Base-by-base conservation (phyloP, 2,113 vertebrate genomes). In the Gobiocypris rarus region DNA sequence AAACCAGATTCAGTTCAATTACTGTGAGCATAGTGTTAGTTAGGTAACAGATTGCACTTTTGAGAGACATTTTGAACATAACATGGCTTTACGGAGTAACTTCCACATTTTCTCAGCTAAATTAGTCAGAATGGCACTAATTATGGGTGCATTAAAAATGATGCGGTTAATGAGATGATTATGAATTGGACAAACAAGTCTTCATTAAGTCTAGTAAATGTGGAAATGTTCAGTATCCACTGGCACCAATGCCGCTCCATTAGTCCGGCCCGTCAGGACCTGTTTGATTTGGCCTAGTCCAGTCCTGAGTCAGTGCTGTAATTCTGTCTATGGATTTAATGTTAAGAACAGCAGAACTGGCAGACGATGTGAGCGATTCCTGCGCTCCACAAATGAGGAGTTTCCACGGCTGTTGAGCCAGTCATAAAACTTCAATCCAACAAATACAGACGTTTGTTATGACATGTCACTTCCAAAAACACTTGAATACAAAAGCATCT, bases 331-430 rank as follows among this genome's bases (percentile, higher is more conserved):
- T 45, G 41, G 52, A 15, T 82, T 31, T 77, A 31, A 86, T 82
- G 80, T 71, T 75, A 82, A 70, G 73, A 78, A 52, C 84, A 86
- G 75, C 54, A 78, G 26, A 34, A 28, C 75, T 83, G 85, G 85
- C 81, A 77, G 38, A 19, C 13, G 61, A 77, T 83, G 80, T 31
- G 82, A 78, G 43, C 50, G 61, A 45, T 48, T 26, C 65, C 59
- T 9, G 78, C 43, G 26, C 50, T 77, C 22, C 26, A 48, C 70
- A 45, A 83, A 83, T 26, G 59, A 52, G 61, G 54, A 45, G 65
- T 73, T 77, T 63, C 43, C 61, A 73, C n/a, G 48, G 77, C 71
- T 61, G 11, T 65, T 50, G 63, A 41, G 67, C 67, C 74, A 83
- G 73, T 52, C 50, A 77, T 82, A 83, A 70, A 78, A 63, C 8